Evolutionary conservation across 2,797 vertebrate genomes (phyloP).

Genomic region (Champsocephalus gunnari): DNA sequence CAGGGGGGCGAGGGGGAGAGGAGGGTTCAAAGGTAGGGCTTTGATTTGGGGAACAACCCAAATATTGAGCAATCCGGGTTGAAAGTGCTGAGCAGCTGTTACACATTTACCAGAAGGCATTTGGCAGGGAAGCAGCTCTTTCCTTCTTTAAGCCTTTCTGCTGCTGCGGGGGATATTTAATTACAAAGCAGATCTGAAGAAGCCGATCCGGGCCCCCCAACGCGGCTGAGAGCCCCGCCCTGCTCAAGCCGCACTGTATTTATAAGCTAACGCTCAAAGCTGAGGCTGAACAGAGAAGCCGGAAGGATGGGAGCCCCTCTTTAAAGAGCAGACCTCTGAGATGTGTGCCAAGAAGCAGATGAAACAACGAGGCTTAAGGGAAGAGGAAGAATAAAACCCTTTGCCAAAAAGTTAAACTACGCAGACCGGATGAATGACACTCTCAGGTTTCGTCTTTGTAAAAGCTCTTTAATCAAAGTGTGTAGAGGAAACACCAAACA

Average conservation of each 20-base stretch:
- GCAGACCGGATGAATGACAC: constrained; percentile 30
- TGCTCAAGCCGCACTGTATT: constrained; percentile 57
- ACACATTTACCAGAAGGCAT: constrained; percentile 75
- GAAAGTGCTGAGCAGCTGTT: constrained; percentile 74
- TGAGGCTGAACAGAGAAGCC: constrained; percentile 58
- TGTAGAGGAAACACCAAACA: neutral
- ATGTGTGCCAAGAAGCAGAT: constrained; percentile 51
- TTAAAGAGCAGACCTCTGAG: constrained; percentile 67
- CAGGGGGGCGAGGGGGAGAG: neutral
- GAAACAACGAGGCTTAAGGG: constrained; percentile 51
- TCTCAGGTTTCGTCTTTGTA: neutral
- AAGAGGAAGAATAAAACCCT: constrained; percentile 20
- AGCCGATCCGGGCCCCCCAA: constrained; percentile 49
- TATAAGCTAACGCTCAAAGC: constrained; percentile 64
- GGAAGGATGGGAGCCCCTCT: constrained; percentile 72
- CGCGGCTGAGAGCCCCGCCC: constrained; percentile 37
- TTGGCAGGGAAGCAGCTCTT: constrained; percentile 47
- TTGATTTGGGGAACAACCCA: constrained; percentile 69
- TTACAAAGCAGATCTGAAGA: constrained; percentile 75
- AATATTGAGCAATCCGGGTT: constrained; percentile 68
- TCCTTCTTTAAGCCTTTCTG: constrained; percentile 33
- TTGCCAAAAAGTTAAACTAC: constrained; percentile 42
- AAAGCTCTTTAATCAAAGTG: constrained; percentile 17
- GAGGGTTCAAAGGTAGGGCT: constrained; percentile 59
- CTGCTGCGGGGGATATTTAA: constrained; percentile 63